These are phyloP conservation scores for Cotesia congregata DNA, from an alignment of 2,888 invertebrate genomes.

Conservation along the genomic window DNA sequence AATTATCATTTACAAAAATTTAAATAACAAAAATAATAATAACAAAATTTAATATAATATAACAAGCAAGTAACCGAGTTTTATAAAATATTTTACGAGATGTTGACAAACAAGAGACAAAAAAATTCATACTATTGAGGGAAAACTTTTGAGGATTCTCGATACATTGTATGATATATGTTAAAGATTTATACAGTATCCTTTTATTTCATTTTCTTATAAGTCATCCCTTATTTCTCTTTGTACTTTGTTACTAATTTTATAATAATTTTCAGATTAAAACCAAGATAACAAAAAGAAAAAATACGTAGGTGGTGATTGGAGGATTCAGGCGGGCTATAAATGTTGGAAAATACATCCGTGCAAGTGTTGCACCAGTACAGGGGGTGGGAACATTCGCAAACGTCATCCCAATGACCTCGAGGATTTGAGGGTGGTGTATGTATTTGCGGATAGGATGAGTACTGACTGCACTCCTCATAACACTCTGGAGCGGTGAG, in stretches of 20 bases:
- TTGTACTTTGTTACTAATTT: not conserved
- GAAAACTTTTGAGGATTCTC: constrained; percentile 38
- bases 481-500: constrained; percentile 39
- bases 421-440: not conserved
- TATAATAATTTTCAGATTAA: too few species aligned
- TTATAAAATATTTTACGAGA: constrained; percentile 1
- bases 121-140: constrained; percentile 9
- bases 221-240: not conserved
- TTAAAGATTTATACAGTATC: not conserved
- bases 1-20: constrained; percentile 7
- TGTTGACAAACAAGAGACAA: constrained; percentile 20
- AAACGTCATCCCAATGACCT: constrained; percentile 6
- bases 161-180: not conserved
- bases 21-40: constrained; percentile 11
- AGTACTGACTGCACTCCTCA: constrained; percentile 40
- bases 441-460: constrained; percentile 12
- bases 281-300: too few species aligned
- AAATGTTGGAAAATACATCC: not conserved
- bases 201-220: constrained; percentile 30
- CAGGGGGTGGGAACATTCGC: constrained; percentile 11
- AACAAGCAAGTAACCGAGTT: not conserved
- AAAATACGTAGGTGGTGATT: constrained; percentile 13
- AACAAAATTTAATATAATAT: not conserved
- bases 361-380: not conserved
- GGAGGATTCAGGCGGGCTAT: constrained; percentile 6